Conservation (phyloP, 2,888 invertebrate genomes). For the Dynastes tityus region DNA sequence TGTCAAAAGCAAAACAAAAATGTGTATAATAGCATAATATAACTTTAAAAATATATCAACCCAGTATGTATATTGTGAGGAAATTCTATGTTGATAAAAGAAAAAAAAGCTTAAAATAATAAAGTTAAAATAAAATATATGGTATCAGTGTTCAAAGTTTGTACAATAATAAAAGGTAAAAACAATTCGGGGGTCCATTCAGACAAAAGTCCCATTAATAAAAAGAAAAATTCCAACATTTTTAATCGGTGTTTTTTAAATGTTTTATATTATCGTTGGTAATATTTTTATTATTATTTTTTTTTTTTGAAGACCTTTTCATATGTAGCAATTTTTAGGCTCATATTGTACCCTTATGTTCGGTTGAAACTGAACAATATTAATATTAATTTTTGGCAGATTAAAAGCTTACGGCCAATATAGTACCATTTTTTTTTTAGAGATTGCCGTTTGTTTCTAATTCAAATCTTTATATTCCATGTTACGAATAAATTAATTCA, state of each 20-base stretch:
- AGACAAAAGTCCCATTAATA: constrained; percentile 8
- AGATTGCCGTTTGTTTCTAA: constrained; percentile 32
- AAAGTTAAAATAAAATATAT: constrained; percentile 17
- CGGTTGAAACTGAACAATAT: constrained; percentile 41
- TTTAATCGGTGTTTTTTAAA: neutral
- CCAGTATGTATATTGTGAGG: constrained; percentile 23
- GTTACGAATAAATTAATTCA: constrained; percentile 21
- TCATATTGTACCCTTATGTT: constrained; percentile 50
- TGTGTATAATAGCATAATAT: constrained; percentile 24
- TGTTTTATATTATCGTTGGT: neutral
- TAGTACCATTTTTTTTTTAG: neutral
- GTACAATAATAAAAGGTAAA: constrained; percentile 33
- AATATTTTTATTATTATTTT: neutral
- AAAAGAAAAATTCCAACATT: neutral
- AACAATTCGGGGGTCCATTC: constrained; percentile 17
- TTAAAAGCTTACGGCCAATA: constrained; percentile 35
- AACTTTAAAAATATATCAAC: neutral
- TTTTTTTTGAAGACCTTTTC: constrained; percentile 8
- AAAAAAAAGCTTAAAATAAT: constrained; percentile 17
- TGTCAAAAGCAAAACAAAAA: neutral
- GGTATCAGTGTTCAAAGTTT: constrained; percentile 39
- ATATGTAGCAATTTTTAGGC: neutral
- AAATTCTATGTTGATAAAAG: constrained; percentile 14
- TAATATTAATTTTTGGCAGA: constrained; percentile 24
- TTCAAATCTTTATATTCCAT: constrained; percentile 32